phyloP scores from a whole-genome alignment of 2,888 invertebrate species.

The Polydrusus tereticollis region DNA sequence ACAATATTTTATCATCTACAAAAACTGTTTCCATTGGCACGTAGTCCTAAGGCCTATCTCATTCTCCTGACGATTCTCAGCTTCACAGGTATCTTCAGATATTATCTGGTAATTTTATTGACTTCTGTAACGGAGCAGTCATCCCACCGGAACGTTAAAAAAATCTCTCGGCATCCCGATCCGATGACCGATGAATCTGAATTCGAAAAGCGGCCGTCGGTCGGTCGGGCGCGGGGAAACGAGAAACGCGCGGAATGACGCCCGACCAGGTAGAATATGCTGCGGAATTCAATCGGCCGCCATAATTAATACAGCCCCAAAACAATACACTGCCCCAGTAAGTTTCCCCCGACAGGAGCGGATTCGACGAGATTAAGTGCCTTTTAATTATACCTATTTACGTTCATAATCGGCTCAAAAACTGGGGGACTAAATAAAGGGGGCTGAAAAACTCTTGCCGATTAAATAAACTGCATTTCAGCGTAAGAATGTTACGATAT shows the following conservation, averaged over 20 bases:
- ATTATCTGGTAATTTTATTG: slow-evolving; percentile 34
- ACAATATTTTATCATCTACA: too few species aligned
- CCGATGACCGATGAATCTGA: slow-evolving; percentile 36
- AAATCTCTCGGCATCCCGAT: slow-evolving; percentile 40
- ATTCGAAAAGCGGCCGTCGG: slow-evolving; percentile 52
- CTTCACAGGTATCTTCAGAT: background rate
- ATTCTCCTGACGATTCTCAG: background rate
- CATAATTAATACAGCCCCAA: slow-evolving; percentile 65
- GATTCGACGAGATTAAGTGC: slow-evolving; percentile 8
- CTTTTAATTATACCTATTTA: slow-evolving; percentile 6
- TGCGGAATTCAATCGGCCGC: slow-evolving; percentile 65
- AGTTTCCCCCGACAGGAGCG: slow-evolving; percentile 31
- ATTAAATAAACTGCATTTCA: too few species aligned
- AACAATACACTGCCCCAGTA: slow-evolving; percentile 59
- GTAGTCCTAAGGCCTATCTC: too few species aligned
- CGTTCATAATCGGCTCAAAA: background rate
- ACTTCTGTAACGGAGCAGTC: slow-evolving; percentile 29
- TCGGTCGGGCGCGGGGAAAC: slow-evolving; percentile 54
- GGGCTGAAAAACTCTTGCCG: too few species aligned
- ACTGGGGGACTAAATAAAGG: too few species aligned
- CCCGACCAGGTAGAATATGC: slow-evolving; percentile 63
- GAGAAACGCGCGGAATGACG: slow-evolving; percentile 62
- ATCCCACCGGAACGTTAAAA: slow-evolving; percentile 19
- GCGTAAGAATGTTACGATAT: too few species aligned
- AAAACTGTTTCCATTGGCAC: too few species aligned